Evolutionary conservation across 1,140 invertebrate species (phyloP), one percentile per base, ranked within the genome.

Genomic region (Teleopsis dalmanni): DNA sequence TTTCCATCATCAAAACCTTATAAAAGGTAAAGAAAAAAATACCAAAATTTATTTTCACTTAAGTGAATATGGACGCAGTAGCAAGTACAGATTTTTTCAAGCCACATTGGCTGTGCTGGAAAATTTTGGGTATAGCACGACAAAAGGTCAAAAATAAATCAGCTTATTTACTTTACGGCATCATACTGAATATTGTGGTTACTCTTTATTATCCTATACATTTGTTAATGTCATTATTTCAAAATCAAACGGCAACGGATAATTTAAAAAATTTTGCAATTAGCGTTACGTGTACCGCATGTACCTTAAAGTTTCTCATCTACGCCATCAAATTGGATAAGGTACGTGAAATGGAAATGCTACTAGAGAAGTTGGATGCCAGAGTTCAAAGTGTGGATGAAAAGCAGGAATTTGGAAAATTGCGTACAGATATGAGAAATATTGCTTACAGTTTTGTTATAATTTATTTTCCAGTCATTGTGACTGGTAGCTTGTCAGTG

Each of bases 151-250:
- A n/a, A n/a, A n/a, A n/a, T n/a, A n/a, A n/a, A n/a, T n/a, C n/a
- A n/a, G n/a, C 23, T 11, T 29, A 43, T 16, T 43, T 31, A 4
- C 2, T 29, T 6, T 43, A 43, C 41, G 41, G 26, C 3, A 18
- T 61, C 1, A 0, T 57, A 14, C 6, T 55, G 1, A 52, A 60
- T 16, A 6, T 59, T 3, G 1, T 59, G 6, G 36, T 62, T 8
- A 65, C 59, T 4, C 2, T 60, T 4, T 48, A 37, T 14, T 60
- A 57, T 56, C 62, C 62, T 4, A 3, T 62, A 0, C 62, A 65
- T 19, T 26, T 65, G 45, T 52, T 46, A 2, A 19, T 64, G 47
- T 33, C 46, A 4, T 27, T 65, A 1, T 57, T 65, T 18, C 45
- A 36, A 0, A 64, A 56, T 11, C 27, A 21, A 4, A 59, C 37